Conservation (phyloP, 2,797 vertebrate genomes). For the Pitangus sulphuratus region DNA sequence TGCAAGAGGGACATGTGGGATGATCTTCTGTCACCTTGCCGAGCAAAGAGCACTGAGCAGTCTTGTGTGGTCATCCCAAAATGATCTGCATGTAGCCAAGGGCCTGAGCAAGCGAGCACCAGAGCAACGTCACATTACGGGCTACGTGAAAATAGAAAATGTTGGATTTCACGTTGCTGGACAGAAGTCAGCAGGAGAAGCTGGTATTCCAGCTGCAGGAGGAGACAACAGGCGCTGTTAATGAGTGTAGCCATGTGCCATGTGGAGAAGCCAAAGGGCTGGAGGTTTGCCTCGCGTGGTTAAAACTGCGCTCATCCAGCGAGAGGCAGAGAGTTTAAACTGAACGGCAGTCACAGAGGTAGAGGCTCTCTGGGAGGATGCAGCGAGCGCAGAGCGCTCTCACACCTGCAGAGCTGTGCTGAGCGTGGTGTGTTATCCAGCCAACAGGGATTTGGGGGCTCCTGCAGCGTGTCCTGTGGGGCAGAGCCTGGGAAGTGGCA, state of each 20-base stretch:
- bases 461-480: not conserved
- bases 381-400: not conserved
- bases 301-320: not conserved
- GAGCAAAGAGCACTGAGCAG: not conserved
- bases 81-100: not conserved
- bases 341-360: not conserved
- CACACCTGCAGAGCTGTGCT: not conserved
- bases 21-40: not conserved
- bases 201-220: not conserved
- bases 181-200: not conserved
- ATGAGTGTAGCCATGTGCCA: not conserved
- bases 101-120: not conserved
- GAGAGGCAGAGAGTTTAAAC: not conserved
- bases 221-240: not conserved
- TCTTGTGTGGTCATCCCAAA: not conserved
- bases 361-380: not conserved
- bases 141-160: slow-evolving; percentile 10
- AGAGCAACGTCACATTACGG: not conserved
- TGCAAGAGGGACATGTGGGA: accelerated
- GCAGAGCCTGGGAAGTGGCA: not conserved
- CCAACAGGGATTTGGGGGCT: not conserved
- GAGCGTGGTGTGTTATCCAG: not conserved
- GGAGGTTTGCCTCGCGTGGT: not conserved
- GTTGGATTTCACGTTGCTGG: not conserved
- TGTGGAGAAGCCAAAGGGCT: not conserved